These are phyloP conservation scores for Drosophila rufa DNA, from an alignment of 1,140 invertebrate genomes.

Conservation along the genomic window DNA sequence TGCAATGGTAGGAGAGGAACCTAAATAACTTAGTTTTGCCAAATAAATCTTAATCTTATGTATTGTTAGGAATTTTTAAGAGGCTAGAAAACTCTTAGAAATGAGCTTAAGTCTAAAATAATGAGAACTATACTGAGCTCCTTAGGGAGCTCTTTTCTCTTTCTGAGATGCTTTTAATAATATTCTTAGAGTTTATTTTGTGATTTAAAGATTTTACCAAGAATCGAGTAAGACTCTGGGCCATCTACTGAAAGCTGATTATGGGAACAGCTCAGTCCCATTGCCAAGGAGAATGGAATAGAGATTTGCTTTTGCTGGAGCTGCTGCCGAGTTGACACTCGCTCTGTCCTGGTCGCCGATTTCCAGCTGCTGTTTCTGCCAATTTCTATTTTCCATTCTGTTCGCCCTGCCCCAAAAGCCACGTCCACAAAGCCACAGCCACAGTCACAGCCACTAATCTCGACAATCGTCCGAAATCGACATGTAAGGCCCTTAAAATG, in stretches of 20 bases:
- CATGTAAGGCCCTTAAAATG: slow-evolving; percentile 82
- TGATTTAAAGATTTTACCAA: too few species aligned
- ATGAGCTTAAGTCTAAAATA: not conserved
- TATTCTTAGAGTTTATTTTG: too few species aligned
- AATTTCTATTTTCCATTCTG: slow-evolving; percentile 34
- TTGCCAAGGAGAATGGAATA: slow-evolving; percentile 4
- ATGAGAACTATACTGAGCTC: too few species aligned
- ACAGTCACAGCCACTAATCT: slow-evolving; percentile 43
- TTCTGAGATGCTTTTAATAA: too few species aligned
- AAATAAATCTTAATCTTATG: not conserved
- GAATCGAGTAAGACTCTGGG: not conserved
- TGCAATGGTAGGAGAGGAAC: not conserved
- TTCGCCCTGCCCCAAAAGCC: slow-evolving; percentile 44
- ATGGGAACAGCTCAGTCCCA: not conserved
- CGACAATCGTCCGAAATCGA: slow-evolving; percentile 70
- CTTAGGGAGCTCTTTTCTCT: too few species aligned
- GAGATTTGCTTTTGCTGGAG: slow-evolving; percentile 1
- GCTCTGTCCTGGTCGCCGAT: slow-evolving; percentile 10
- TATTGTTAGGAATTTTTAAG: not conserved
- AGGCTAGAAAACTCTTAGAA: not conserved
- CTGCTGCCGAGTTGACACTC: slow-evolving; percentile 15
- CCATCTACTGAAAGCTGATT: slow-evolving; percentile 13
- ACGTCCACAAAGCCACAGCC: slow-evolving; percentile 21
- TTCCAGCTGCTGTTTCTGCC: slow-evolving; percentile 31
- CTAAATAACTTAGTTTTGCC: not conserved